Evolutionary conservation across 2,888 invertebrate genomes (phyloP).

Genomic region (Boloria selene): DNA sequence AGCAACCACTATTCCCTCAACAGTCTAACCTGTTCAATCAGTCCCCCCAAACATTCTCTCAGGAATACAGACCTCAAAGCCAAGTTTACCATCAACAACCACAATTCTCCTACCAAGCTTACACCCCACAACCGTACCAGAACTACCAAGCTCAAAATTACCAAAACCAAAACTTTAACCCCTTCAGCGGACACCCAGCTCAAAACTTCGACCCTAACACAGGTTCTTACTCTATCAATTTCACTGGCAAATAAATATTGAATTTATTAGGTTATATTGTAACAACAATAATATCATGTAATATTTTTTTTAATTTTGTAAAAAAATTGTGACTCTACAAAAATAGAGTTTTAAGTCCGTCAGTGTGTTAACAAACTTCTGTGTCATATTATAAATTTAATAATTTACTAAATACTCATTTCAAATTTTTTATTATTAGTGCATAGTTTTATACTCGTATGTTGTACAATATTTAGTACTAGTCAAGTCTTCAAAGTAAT

Average conservation of each 20-base stretch:
- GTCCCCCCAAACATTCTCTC: slow-evolving; percentile 61
- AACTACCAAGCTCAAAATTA: slow-evolving; percentile 53
- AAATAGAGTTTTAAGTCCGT: not conserved
- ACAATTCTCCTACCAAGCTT: slow-evolving; percentile 69
- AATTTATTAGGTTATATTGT: slow-evolving; percentile 16
- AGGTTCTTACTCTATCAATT: slow-evolving; percentile 90
- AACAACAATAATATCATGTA: slow-evolving; percentile 17
- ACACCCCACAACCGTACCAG: slow-evolving; percentile 60
- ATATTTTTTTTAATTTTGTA: not conserved
- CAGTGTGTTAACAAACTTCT: not conserved
- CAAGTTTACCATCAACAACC: slow-evolving; percentile 73
- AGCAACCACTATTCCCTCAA: slow-evolving; percentile 47
- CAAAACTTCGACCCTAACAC: slow-evolving; percentile 87
- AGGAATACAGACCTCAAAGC: slow-evolving; percentile 63
- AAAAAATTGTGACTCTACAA: not conserved
- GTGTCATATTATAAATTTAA: slow-evolving; percentile 12
- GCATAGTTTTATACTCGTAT: slow-evolving; percentile 16
- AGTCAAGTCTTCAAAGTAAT: slow-evolving; percentile 37
- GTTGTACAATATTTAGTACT: slow-evolving; percentile 34
- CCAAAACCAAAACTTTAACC: slow-evolving; percentile 68
- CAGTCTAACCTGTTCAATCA: slow-evolving; percentile 61
- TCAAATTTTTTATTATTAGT: not conserved
- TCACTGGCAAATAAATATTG: slow-evolving; percentile 78
- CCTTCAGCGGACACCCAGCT: slow-evolving; percentile 86
- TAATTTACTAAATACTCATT: slow-evolving; percentile 2